Percentiles rank a stretch among this genome's conserved stretches.
phyloP scores from a whole-genome alignment of 2,113 vertebrate species.

The Leucoraja erinaceus region DNA sequence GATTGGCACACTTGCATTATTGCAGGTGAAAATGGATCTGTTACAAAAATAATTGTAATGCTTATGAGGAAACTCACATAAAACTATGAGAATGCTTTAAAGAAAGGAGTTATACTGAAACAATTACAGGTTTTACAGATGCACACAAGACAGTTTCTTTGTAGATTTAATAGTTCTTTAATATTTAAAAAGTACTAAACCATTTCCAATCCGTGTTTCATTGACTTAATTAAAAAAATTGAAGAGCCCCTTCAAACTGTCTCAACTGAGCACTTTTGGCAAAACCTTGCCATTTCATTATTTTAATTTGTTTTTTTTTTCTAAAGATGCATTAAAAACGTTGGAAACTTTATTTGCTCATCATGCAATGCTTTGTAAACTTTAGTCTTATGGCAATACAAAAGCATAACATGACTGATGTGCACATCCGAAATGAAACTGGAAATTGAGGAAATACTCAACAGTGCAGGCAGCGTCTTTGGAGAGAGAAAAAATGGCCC shows the following conservation, averaged over 20 bases:
- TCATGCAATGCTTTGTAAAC: too few species aligned
- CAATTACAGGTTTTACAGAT: not conserved
- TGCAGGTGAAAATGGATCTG: not conserved
- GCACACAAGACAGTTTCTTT: not conserved
- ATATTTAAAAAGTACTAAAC: not conserved
- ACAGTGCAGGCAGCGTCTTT: too few species aligned
- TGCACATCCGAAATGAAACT: too few species aligned
- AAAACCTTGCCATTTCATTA: not conserved
- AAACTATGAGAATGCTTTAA: not conserved
- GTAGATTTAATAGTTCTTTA: not conserved
- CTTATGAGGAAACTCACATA: not conserved
- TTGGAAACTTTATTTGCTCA: too few species aligned
- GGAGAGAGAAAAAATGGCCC: too few species aligned
- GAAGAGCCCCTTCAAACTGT: not conserved
- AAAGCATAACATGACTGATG: too few species aligned
- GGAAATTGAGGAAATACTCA: too few species aligned
- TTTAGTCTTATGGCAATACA: too few species aligned
- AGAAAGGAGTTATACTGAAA: not conserved
- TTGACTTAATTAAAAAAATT: not conserved
- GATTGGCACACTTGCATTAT: not conserved
- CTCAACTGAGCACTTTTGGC: not conserved
- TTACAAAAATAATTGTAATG: not conserved
- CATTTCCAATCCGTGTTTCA: too few species aligned
- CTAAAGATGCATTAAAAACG: too few species aligned
- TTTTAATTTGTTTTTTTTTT: too few species aligned